Conservation (phyloP, 2,797 vertebrate species). For the Eurystomus glaucurus region DNA sequence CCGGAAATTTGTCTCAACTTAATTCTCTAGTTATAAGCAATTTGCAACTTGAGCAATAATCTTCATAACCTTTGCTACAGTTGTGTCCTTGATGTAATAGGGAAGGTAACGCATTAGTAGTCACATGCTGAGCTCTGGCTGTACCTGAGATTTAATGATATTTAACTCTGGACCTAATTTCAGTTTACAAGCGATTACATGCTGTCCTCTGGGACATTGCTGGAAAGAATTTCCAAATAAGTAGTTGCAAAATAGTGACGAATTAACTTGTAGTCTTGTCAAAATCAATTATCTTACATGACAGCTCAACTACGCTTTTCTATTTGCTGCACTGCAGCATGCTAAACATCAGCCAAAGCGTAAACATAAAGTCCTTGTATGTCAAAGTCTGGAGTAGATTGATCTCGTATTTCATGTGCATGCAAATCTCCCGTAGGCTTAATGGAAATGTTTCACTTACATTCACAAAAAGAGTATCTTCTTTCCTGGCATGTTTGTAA, state of each 20-base stretch:
- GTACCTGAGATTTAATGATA: conserved; percentile 92
- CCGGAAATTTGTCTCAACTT: conserved; percentile 16
- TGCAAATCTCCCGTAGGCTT: neutral
- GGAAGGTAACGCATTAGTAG: conserved; percentile 87
- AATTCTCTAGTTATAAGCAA: conserved; percentile 34
- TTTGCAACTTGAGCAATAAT: conserved; percentile 69
- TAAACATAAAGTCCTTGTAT: conserved; percentile 68
- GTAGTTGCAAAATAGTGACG: conserved; percentile 94
- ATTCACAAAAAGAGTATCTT: neutral
- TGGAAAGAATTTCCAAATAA: conserved; percentile 92
- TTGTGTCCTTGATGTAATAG: conserved; percentile 86
- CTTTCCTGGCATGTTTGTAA: conserved; percentile 11
- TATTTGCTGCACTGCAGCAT: conserved; percentile 63
- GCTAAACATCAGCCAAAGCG: conserved; percentile 59
- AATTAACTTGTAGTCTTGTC: conserved; percentile 96
- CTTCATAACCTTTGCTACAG: conserved; percentile 71
- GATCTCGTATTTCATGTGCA: conserved; percentile 34
- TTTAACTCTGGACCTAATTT: conserved; percentile 95
- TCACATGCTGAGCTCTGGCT: conserved; percentile 85
- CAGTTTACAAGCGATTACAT: conserved; percentile 95
- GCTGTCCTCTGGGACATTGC: conserved; percentile 91
- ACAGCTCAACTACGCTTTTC: conserved; percentile 83
- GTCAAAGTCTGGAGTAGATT: conserved; percentile 59
- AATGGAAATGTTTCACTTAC: neutral
- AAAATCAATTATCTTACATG: conserved; percentile 95